Evolutionary conservation across 2,113 vertebrate species (phyloP), one percentile per base, ranked within the genome.

Genomic region (Crotophaga sulcirostris): DNA sequence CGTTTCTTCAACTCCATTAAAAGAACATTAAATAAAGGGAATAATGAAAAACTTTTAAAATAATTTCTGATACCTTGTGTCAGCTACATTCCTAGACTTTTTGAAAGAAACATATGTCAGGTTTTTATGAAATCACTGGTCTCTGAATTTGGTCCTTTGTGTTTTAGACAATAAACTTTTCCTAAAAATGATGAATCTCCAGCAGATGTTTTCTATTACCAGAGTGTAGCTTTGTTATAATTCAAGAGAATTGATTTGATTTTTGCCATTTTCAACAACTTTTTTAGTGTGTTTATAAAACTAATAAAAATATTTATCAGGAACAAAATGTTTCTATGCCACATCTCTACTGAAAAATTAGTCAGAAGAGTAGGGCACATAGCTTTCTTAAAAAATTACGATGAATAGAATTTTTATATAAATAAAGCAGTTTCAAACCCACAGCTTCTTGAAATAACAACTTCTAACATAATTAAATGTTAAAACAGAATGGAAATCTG

Each of bases 401-500:
- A 93, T 52, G 94, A 94, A 93, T 89, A 90, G 31, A 7, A 70
- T 76, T 93, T 95, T 96, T 87, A 40, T 86, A 90, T 80, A 96
- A 94, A 95, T 92, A 96, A 93, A 97, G 78, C 51, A 29, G 34
- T 90, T 90, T 95, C 83, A 95, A 94, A 94, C 72, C 90, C 95
- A 90, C 87, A 94, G 85, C 56, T 95, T 94, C 93, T 97, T 95
- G 78, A 93, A 97, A 97, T 95, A 96, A 97, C 95, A 97, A 84
- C 79, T 96, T 94, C 93, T 94, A 92, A 67, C 58, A 67, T 94
- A 97, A 97, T 96, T 96, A 96, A 96, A 97, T 90, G 93, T 88
- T 97, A 96, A 96, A 96, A 93, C 94, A 96, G 93, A 96, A 90
- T 92, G 94, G 95, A 96, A 96, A 96, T 92, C 90, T 97, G 95